A percentile compares a stretch with the other conserved stretches of the same genome.
Evolutionary conservation across 2,888 invertebrate species (phyloP).

Genomic region (Aphrophora alni): DNA sequence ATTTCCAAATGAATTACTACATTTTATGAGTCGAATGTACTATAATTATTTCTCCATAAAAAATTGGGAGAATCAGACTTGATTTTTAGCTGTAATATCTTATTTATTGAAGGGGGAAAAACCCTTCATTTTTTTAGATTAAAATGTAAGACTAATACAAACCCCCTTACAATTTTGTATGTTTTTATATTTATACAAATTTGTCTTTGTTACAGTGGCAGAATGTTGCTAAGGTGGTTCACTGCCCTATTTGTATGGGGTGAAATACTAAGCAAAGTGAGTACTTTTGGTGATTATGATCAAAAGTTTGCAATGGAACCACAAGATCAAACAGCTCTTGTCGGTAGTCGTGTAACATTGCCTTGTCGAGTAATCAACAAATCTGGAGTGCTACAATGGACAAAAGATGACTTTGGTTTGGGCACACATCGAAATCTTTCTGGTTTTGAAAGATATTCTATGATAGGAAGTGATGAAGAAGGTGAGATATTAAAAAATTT

Average conservation of each 20-base stretch:
- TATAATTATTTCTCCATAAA: no score
- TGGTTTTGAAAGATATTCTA: constrained; percentile 91
- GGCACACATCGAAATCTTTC: constrained; percentile 89
- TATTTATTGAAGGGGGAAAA: no score
- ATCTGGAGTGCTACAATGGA: constrained; percentile 93
- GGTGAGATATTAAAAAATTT: no score
- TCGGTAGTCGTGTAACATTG: constrained; percentile 85
- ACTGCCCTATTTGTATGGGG: constrained; percentile 12
- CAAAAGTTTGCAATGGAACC: constrained; percentile 94
- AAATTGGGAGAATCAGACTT: no score
- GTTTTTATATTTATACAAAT: not conserved
- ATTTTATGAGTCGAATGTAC: no score
- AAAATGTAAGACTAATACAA: no score
- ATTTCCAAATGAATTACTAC: no score
- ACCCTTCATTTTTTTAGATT: no score
- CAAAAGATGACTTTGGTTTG: constrained; percentile 94
- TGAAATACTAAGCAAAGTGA: constrained; percentile 37
- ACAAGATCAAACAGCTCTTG: constrained; percentile 87
- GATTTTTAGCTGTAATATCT: no score
- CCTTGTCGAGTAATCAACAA: constrained; percentile 91
- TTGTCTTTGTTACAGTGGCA: constrained; percentile 22
- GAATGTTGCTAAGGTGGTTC: constrained; percentile 32
- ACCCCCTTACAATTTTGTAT: no score
- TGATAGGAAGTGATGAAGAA: constrained; percentile 96
- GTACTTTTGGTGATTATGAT: constrained; percentile 59